A percentile compares a stretch with the other conserved stretches of the same genome.
Evolutionary conservation across 1,140 invertebrate genomes (phyloP).

Genomic region (Drosophila ambigua): DNA sequence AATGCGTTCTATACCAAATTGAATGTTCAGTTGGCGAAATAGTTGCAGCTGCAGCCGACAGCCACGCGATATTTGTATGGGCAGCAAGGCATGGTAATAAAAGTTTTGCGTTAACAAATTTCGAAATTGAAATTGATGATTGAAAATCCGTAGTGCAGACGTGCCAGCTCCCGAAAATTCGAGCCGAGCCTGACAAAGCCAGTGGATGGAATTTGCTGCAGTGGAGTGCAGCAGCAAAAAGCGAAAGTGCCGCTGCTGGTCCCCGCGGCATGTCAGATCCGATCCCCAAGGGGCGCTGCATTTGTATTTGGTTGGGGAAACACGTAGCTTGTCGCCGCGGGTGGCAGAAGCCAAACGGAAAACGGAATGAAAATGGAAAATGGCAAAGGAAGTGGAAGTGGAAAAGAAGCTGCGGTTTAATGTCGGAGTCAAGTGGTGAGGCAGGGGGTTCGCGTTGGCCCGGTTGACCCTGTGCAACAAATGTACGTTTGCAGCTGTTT

Average conservation of each 20-base stretch:
- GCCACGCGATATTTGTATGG: slow-evolving; percentile 36
- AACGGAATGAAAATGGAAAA: slow-evolving; percentile 31
- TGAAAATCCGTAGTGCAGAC: slow-evolving; percentile 42
- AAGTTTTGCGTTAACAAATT: slow-evolving; percentile 44
- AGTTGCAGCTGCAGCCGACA: slow-evolving; percentile 16
- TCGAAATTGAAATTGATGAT: slow-evolving; percentile 69
- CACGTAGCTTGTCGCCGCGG: slow-evolving; percentile 30
- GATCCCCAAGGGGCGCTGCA: too few species aligned
- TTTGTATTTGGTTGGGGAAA: slow-evolving; percentile 28
- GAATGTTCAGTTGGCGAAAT: not conserved
- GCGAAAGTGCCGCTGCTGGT: slow-evolving; percentile 17
- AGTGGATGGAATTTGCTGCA: slow-evolving; percentile 20
- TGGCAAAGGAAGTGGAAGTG: slow-evolving; percentile 1
- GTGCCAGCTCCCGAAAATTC: slow-evolving; percentile 19
- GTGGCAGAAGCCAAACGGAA: slow-evolving; percentile 19
- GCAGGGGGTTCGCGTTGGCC: not conserved
- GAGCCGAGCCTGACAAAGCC: slow-evolving; percentile 13
- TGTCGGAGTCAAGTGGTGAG: not conserved
- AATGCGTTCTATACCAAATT: too few species aligned
- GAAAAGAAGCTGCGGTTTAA: slow-evolving; percentile 1
- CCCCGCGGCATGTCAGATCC: not conserved
- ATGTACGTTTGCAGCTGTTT: slow-evolving; percentile 49
- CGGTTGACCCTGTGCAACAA: slow-evolving; percentile 37
- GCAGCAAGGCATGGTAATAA: slow-evolving; percentile 21
- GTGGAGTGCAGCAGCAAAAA: slow-evolving; percentile 5